Conservation (phyloP, 2,888 invertebrate genomes). For the Digitonthophagus gazella region DNA sequence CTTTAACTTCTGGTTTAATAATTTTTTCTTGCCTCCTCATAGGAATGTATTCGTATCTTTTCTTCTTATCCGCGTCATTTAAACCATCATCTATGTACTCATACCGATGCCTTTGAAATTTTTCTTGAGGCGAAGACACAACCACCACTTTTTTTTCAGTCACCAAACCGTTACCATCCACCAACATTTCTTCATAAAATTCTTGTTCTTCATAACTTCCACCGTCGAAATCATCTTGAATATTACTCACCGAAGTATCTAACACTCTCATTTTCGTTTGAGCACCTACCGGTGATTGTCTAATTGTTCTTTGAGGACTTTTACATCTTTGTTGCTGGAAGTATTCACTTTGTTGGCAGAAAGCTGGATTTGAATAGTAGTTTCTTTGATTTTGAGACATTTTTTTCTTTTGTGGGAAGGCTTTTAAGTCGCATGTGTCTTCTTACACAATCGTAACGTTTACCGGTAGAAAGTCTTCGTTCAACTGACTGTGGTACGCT, state of each 20-base stretch:
- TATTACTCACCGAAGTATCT: slow-evolving; percentile 33
- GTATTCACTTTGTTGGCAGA: slow-evolving; percentile 74
- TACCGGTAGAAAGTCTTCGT: slow-evolving; percentile 1
- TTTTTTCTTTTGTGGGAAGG: too few relatives aligned
- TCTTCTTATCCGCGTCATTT: slow-evolving; percentile 40
- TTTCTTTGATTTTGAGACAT: slow-evolving; percentile 46
- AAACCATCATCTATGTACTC: slow-evolving; percentile 43
- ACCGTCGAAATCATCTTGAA: slow-evolving; percentile 26
- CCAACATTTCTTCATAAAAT: slow-evolving; percentile 50
- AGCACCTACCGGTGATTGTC: slow-evolving; percentile 50
- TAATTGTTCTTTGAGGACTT: slow-evolving; percentile 29
- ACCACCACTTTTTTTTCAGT: slow-evolving; percentile 48
- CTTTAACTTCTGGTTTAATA: slow-evolving; percentile 55
- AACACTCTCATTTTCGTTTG: slow-evolving; percentile 41
- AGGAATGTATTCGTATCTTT: slow-evolving; percentile 58
- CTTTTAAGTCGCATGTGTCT: not conserved
- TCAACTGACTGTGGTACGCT: slow-evolving; percentile 26
- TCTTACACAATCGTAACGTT: not conserved
- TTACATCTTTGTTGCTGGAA: slow-evolving; percentile 37
- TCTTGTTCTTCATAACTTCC: slow-evolving; percentile 47
- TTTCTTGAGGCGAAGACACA: slow-evolving; percentile 48
- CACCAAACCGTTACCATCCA: slow-evolving; percentile 47
- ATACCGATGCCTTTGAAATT: slow-evolving; percentile 42
- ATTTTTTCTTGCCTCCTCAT: slow-evolving; percentile 47
- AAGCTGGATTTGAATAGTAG: slow-evolving; percentile 78